Evolutionary conservation across 1,140 invertebrate genomes (phyloP), one percentile per base, ranked within the genome.

Genomic region (Saccostrea cuccullata): DNA sequence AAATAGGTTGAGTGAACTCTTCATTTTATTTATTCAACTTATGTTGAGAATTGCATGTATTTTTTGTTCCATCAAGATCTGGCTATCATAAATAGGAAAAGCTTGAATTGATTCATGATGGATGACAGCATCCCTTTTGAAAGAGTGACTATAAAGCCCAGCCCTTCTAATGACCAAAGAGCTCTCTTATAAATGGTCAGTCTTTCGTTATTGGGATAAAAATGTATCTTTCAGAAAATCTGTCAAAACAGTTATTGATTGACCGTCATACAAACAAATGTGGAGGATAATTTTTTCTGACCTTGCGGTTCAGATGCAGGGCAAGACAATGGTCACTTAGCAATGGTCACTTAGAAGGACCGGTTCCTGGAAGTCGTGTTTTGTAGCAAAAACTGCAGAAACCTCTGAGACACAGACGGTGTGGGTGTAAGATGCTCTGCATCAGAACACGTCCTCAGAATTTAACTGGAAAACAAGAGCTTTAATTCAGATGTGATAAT

Each of bases 211-310:
- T 77, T 77, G 70, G 70, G 70, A 30, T 77, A 77, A 77, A 77
- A 77, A 77, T 77, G 70, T 77, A 77, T 77, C 70, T 77, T 26
- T 11, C 11, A 26, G 70, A 77, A 77, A 77, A 77, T 77, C 70
- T 77, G 70, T 77, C 70, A 77, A 77, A 77, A 77, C 70, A 77
- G 70, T 30, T 77, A 77, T 77, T 77, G 70, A 77, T 77, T 77
- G 12, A 30, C 70, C 30, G 70, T 77, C 70, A 77, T 17, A 77
- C 70, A 77, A 77, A 77, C 70, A 77, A 77, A 77, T 77, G 70
- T 77, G 70, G 70, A 77, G 23, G 70, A 77, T 77, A 77, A 77
- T 77, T 77, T 77, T 77, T 77, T 77, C 70, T 77, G 70, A 77
- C 70, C 70, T 77, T 77, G 70, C 26, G 70, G 70, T 77, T 77